Base-by-base conservation (phyloP, 2,888 invertebrate genomes). In the Xylophagus ater region DNA sequence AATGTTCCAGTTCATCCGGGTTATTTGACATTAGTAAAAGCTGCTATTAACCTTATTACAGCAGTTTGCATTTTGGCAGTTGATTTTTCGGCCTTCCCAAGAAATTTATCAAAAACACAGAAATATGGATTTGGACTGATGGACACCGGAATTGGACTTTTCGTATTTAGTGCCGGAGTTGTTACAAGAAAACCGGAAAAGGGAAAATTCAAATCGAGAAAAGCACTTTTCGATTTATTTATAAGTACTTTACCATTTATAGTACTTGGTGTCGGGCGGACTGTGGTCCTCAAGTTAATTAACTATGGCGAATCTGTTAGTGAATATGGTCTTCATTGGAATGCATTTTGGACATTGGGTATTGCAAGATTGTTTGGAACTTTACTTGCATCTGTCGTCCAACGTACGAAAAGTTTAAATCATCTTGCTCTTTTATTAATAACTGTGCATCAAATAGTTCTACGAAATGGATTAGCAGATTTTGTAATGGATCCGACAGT, bases 241-340 rank as follows among this genome's bases (percentile, higher is more conserved):
- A 51, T 51, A 31, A 59, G 67, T 3, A 48, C 69, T 1, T 56
- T 56, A 20, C 61, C 65, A 0, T 61, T 72, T 43, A 48, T 78
- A 10, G 35, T 74, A 1, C 59, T 87, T 28, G 87, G 86, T 1
- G 43, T 75, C 2, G 66, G 66, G 0, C 70, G 87, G 44, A 77
- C 73, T 48, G 36, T 78, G 12, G 58, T 81, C 1, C 74, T 68
- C 3, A 69, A 73, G 52, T 59, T 74, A 28, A 65, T 81, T 2
- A 75, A 83, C 48, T 97, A 98, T 60, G 84, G 87, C 41, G 82
- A 85, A 53, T 86, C 90, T 60, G 75, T 85, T 0, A 76, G 83
- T 1, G 98, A 98, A 60, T 98, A 99, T 69, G 98, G 98, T 0
- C 73, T 81, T 1, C 96, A 98, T 61, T 93, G 96, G 88, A 98